phyloP scores from a whole-genome alignment of 2,888 invertebrate genomes.

The Drosophila gaucha region DNA sequence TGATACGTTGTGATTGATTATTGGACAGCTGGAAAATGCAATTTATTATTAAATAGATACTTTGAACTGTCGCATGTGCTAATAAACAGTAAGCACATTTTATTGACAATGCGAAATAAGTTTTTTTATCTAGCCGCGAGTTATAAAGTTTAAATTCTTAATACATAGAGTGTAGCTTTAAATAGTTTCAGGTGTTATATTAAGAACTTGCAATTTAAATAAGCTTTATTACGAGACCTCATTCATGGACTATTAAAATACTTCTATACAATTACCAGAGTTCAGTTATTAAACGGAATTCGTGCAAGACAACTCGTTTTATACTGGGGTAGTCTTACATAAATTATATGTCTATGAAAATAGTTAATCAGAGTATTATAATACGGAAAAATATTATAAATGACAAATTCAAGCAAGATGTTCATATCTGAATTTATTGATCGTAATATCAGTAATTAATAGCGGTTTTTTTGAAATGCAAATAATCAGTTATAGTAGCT shows the following conservation, averaged over 20 bases:
- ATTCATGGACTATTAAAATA: no score
- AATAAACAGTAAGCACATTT: constrained; percentile 8
- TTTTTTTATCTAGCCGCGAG: background rate
- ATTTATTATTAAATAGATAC: constrained; percentile 12
- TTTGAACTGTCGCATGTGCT: constrained; percentile 7
- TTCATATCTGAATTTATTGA: background rate
- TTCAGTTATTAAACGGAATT: background rate
- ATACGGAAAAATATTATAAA: background rate
- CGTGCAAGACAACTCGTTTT: no score
- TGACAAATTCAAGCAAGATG: background rate
- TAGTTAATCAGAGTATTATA: background rate
- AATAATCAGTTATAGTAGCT: background rate
- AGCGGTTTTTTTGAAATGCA: no score
- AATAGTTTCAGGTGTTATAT: background rate
- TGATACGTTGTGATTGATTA: constrained; percentile 17
- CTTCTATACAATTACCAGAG: background rate
- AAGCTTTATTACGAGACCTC: no score
- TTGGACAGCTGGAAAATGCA: constrained; percentile 4
- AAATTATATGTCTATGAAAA: background rate
- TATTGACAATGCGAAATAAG: constrained; percentile 9
- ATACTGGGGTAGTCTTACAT: no score
- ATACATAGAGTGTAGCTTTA: background rate
- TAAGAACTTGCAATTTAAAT: background rate
- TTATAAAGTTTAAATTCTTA: background rate
- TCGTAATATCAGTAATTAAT: background rate